Evolutionary conservation across 2,113 vertebrate genomes (phyloP), one percentile per base, ranked within the genome.

Genomic region (Riparia riparia): DNA sequence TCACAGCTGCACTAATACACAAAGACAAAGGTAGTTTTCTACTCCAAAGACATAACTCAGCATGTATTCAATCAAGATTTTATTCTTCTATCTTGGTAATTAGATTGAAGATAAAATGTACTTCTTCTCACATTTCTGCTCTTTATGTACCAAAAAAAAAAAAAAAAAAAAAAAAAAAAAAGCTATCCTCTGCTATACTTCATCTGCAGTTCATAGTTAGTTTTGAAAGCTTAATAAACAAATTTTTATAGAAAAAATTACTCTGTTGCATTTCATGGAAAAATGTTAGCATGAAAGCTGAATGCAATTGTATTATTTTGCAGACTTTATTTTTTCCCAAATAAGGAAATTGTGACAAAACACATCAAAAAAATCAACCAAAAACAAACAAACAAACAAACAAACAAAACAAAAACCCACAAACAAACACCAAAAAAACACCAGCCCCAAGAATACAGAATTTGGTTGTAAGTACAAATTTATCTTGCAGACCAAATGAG

Each of bases 21-120:
- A 72, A 69, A 90, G 76, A 77, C 26, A 90, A 95, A 95, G 85
- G 64, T 86, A 66, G 19, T 78, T 93, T 95, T 84, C 93, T 80
- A 53, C 28, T 82, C 56, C 64, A 78, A 86, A 91, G 64, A 73
- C 34, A 93, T 81, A 86, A 81, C 68, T 92, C 68, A 31, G 56
- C 28, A 28, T 68, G 39, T 58, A 89, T 95, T 94, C 77, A 95
- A 92, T 94, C 93, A 95, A 92, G 89, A 92, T 71, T 93, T 21
- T 68, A 95, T 94, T 96, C 69, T 89, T 89, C 83, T 71, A 32
- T 71, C 60, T 74, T 51, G 17, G 60, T 81, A 93, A 93, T 89
- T 93, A 86, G 28, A 56, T 50, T 74, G 80, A 83, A 81, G 54
- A 95, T 31, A 71, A 93, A 91, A 78, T 57, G 47, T 45, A 37